A percentile compares a stretch with the other conserved stretches of the same genome.
These are phyloP conservation scores for Sinocyclocheilus maitianheensis DNA, from an alignment of 2,113 vertebrate genomes.

Conservation along the genomic window DNA sequence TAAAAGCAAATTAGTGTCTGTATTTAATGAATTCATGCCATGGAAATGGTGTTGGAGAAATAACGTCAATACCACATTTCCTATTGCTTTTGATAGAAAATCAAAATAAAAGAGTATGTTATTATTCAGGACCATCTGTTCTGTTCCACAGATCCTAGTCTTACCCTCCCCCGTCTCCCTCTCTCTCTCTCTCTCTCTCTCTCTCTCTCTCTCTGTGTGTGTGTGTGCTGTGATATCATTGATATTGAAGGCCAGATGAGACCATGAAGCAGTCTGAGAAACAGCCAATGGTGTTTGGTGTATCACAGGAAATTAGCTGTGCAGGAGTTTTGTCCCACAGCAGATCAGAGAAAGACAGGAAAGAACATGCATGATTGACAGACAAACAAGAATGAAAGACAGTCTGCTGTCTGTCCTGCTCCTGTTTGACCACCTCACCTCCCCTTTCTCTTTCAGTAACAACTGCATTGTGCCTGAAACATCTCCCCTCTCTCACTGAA, in stretches of 20 bases:
- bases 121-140: slow-evolving; percentile 34
- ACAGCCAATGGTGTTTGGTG: background rate
- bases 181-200: background rate
- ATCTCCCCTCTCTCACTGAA: background rate
- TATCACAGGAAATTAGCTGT: slow-evolving; percentile 32
- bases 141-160: slow-evolving; percentile 21
- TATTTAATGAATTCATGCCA: slow-evolving; percentile 62
- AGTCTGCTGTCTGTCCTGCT: slow-evolving; percentile 29
- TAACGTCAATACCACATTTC: background rate
- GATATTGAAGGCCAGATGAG: slow-evolving; percentile 23
- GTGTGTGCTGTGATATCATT: background rate
- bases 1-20: slow-evolving; percentile 64
- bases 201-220: background rate
- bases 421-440: background rate
- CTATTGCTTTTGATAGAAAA: slow-evolving; percentile 47
- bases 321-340: slow-evolving; percentile 16
- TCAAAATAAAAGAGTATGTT: slow-evolving; percentile 11
- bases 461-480: background rate
- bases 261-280: background rate
- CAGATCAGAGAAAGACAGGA: background rate
- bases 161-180: background rate
- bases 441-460: background rate
- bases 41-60: slow-evolving; percentile 54
- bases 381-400: background rate
- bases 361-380: background rate